A percentile compares a stretch with the other conserved stretches of the same genome.
Evolutionary conservation across 2,797 vertebrate species (phyloP).

Genomic region (Spinus pinus): DNA sequence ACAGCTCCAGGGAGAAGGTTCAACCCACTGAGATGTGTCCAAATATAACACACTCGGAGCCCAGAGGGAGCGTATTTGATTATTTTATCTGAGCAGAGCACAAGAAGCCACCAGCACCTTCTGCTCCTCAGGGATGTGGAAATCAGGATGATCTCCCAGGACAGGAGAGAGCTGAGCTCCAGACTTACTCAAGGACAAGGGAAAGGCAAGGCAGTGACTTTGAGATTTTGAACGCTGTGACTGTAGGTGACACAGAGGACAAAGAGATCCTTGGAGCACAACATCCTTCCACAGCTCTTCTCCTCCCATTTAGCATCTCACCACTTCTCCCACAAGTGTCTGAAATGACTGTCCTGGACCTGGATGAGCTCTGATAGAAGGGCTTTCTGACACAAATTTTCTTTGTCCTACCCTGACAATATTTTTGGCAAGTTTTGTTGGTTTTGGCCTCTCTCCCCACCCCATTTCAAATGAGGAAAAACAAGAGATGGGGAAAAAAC

Average conservation of each 20-base stretch:
- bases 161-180: neutral
- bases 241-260: neutral
- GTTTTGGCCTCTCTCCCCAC: neutral
- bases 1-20: neutral
- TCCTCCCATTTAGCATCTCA: neutral
- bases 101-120: neutral
- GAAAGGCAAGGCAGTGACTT: accelerated
- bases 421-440: neutral
- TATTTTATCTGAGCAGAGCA: neutral
- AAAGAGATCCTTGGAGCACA: neutral
- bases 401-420: neutral
- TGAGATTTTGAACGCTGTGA: neutral
- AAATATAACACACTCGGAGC: accelerated
- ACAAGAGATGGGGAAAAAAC: accelerated
- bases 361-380: neutral
- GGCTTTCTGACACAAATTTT: neutral
- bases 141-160: neutral
- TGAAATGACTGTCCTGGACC: neutral
- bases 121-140: neutral
- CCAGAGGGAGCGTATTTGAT: accelerated
- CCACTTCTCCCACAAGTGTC: neutral
- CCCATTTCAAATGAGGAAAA: neutral
- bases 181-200: neutral
- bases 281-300: neutral
- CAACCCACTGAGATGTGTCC: neutral